These are phyloP conservation scores for Eurois occulta DNA, from an alignment of 2,888 invertebrate genomes.

Conservation along the genomic window DNA sequence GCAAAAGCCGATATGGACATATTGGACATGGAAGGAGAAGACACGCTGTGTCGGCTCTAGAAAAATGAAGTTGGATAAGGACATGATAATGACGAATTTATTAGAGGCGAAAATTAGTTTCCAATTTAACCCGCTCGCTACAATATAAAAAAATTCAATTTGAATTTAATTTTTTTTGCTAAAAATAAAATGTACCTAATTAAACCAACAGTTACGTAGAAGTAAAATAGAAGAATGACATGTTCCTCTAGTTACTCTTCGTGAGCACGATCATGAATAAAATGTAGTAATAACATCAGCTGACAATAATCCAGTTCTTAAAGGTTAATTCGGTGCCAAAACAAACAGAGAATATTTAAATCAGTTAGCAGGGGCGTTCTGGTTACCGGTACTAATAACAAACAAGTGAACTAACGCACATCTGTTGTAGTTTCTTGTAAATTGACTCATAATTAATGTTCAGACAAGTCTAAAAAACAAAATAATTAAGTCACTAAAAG, in stretches of 20 bases:
- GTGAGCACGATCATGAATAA: neutral
- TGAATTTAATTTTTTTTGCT: neutral
- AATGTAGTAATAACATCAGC: conserved; percentile 28
- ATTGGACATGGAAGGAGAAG: neutral
- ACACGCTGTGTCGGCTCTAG: neutral
- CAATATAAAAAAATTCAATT: no score
- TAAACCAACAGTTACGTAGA: no score
- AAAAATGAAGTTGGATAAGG: neutral
- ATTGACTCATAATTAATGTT: conserved; percentile 38
- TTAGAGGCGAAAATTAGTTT: neutral
- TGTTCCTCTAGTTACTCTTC: neutral
- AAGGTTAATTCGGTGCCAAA: conserved; percentile 46
- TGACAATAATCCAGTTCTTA: conserved; percentile 29
- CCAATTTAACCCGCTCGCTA: no score
- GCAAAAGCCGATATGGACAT: neutral
- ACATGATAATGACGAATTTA: neutral
- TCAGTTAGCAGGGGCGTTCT: conserved; percentile 46
- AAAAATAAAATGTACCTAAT: neutral
- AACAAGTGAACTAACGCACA: conserved; percentile 37
- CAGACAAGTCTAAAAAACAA: conserved; percentile 27
- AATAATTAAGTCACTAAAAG: conserved; percentile 20
- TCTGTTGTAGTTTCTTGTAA: conserved; percentile 46
- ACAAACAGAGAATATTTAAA: conserved; percentile 60
- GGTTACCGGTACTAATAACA: conserved; percentile 48
- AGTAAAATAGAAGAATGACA: neutral